Evolutionary conservation across 2,113 vertebrate genomes (phyloP), one percentile per base, ranked within the genome.

Genomic region (Dromaius novaehollandiae): DNA sequence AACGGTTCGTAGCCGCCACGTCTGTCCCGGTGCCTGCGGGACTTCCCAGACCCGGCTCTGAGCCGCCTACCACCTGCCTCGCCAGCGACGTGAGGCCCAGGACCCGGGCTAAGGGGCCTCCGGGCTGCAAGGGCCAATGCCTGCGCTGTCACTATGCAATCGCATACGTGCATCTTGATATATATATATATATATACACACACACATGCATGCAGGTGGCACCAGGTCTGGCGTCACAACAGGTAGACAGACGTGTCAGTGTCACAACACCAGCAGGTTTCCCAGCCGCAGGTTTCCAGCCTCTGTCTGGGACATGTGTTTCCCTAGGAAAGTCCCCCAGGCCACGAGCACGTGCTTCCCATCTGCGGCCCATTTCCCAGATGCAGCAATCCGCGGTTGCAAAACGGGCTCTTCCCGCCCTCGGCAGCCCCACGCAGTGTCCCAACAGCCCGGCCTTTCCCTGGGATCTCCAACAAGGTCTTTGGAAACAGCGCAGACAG

Each of bases 341-440:
- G n/a, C 50, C 91, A 75, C 69, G 55, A 82, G n/a, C 87, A 46
- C 2, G 0, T 63, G 76, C 38, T 76, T 82, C 40, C 30, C 78
- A 82, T 64, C 83, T 89, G 56, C 69, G 89, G 3, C 63, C 51
- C 11, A 0, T 50, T 71, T 82, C 36, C n/a, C 13, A 63, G 42
- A 34, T 66, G 89, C 0, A 80, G 89, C 91, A 73, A 89, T 73
- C 68, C 38, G 42, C 76, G 60, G 9, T 1, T 90, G 88, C 93
- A 94, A 91, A 89, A 94, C 63, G 76, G 68, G 65, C 70, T 89
- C 22, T 19, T 44, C 81, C 44, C 1, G 6, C 77, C 81, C 64
- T 90, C 89, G 91, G 95, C 96, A 96, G 96, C 74, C 51, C 70
- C 8, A 32, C 70, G 75, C 74, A 42, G 26, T 63, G 84, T 86